Conservation (phyloP, 2,888 invertebrate species). For the Tipula unca region DNA sequence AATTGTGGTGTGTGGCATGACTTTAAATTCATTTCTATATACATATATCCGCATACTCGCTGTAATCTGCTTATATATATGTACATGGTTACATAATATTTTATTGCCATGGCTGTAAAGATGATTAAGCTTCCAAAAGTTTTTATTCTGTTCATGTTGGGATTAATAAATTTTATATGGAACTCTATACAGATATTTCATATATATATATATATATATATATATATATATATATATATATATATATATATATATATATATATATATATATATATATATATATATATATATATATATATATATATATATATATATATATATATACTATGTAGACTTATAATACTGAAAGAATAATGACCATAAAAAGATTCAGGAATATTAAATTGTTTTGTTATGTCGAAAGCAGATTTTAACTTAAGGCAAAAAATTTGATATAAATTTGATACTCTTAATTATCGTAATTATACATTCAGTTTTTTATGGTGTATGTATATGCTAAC, state of each 20-base stretch:
- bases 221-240: no score
- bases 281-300: no score
- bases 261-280: no score
- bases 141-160: not conserved
- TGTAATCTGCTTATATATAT: not conserved
- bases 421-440: not conserved
- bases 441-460: not conserved
- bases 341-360: conserved; percentile 3
- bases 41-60: not conserved
- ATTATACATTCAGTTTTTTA: not conserved
- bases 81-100: not conserved
- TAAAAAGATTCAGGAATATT: not conserved
- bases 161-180: not conserved
- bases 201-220: no score
- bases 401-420: not conserved
- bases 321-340: not conserved
- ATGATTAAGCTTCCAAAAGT: not conserved
- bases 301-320: no score
- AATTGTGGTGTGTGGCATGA: not conserved
- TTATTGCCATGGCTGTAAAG: not conserved
- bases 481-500: not conserved
- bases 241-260: no score
- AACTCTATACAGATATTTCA: no score
- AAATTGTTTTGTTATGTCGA: not conserved
- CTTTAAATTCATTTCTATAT: not conserved